Percentiles rank a stretch among this genome's conserved stretches.
phyloP scores from a whole-genome alignment of 1,140 invertebrate species.

The Pteromalus puparum region DNA sequence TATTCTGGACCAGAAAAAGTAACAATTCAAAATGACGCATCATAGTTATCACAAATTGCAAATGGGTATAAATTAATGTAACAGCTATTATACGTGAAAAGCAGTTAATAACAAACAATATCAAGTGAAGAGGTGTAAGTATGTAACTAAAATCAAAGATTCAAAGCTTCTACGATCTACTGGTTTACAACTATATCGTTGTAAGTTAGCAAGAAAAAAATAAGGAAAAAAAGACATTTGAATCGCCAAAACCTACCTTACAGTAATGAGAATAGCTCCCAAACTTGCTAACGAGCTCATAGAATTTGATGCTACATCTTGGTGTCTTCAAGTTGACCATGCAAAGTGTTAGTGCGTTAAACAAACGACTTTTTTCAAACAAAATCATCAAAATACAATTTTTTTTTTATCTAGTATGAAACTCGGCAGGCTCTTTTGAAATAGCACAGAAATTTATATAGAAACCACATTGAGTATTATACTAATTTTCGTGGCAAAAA shows the following conservation, averaged over 20 bases:
- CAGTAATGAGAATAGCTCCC: constrained; percentile 62
- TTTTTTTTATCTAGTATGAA: background rate
- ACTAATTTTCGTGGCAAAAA: background rate
- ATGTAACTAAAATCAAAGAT: background rate
- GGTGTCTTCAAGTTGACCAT: constrained; percentile 68
- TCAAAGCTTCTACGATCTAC: background rate
- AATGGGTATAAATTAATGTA: background rate
- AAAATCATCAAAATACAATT: constrained; percentile 31
- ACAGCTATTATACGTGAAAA: constrained; percentile 15
- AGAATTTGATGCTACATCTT: constrained; percentile 69
- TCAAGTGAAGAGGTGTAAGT: background rate
- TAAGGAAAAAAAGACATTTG: constrained; percentile 51
- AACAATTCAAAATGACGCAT: background rate
- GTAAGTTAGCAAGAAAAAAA: constrained; percentile 48
- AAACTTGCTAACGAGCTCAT: constrained; percentile 70
- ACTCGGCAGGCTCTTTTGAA: constrained; percentile 18
- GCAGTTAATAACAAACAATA: constrained; percentile 33
- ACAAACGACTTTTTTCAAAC: constrained; percentile 53
- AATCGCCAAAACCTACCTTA: constrained; percentile 60
- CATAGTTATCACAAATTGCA: background rate
- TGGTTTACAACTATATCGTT: constrained; percentile 8
- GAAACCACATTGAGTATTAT: background rate
- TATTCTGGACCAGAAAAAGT: constrained; percentile 48
- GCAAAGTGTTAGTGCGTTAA: constrained; percentile 70
- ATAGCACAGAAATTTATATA: constrained; percentile 11